phyloP scores from a whole-genome alignment of 2,113 vertebrate species.

The Phyllostomus hastatus region DNA sequence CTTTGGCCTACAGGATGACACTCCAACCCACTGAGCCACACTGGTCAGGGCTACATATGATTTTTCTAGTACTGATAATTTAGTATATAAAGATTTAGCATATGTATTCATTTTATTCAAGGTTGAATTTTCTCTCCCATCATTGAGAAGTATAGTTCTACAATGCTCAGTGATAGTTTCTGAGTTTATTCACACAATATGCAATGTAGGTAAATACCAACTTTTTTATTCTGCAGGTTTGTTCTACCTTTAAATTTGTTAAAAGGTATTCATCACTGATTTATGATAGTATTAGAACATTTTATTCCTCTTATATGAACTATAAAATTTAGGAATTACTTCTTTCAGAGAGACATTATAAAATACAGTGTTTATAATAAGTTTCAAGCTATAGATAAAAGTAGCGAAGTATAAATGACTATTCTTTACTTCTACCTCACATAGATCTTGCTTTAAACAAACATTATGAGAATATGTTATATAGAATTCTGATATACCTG shows the following conservation, averaged over 20 bases:
- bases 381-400: neutral
- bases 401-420: conserved; percentile 30
- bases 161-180: conserved; percentile 41
- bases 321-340: conserved; percentile 46
- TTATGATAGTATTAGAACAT: conserved; percentile 40
- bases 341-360: conserved; percentile 32
- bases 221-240: neutral
- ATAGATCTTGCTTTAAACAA: conserved; percentile 40
- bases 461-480: neutral
- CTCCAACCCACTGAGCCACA: no score
- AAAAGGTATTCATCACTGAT: conserved; percentile 43
- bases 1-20: no score
- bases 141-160: neutral
- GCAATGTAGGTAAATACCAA: conserved; percentile 43
- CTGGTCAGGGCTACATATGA: neutral
- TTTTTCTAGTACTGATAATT: neutral
- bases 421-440: neutral
- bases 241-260: neutral
- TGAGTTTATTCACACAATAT: conserved; percentile 51
- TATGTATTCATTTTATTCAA: conserved; percentile 23
- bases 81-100: neutral
- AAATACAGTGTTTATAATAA: conserved; percentile 46
- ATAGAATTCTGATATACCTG: conserved; percentile 20
- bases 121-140: neutral
- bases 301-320: conserved; percentile 6